Conservation (phyloP, 1,140 invertebrate species). For the Bombus difficillimus region DNA sequence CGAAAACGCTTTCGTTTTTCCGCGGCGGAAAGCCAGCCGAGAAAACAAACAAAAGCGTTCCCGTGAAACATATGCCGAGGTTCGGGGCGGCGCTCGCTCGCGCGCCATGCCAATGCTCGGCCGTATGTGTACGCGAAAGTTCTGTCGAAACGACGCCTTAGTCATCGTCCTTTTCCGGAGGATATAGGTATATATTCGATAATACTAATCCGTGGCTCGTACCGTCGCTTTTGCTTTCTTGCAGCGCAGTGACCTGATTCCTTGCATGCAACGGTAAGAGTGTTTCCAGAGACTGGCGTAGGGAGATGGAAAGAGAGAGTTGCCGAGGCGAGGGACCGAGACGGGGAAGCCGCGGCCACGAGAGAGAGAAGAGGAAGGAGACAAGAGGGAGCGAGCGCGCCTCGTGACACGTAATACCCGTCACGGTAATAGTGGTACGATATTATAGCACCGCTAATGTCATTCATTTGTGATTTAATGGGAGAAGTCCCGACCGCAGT, state of each 20-base stretch:
- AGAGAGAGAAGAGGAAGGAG: constrained; percentile 38
- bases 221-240: constrained; percentile 80
- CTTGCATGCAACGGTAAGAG: constrained; percentile 80
- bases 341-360: constrained; percentile 56
- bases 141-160: constrained; percentile 70
- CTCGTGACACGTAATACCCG: constrained; percentile 81
- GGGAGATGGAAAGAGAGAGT: constrained; percentile 68
- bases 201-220: constrained; percentile 79
- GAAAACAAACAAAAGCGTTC: constrained; percentile 6
- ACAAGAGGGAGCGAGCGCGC: constrained; percentile 61
- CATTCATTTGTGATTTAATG: constrained; percentile 82
- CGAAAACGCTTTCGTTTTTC: not conserved
- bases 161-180: constrained; percentile 72
- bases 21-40: no score
- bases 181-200: constrained; percentile 76
- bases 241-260: constrained; percentile 83
- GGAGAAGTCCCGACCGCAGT: constrained; percentile 71
- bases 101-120: constrained; percentile 24
- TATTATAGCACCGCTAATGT: constrained; percentile 82
- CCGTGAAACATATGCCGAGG: constrained; percentile 33
- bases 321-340: constrained; percentile 56
- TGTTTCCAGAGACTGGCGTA: constrained; percentile 73
- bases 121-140: constrained; percentile 64
- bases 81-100: not conserved
- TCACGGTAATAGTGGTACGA: constrained; percentile 81